Conservation (phyloP, 1,140 invertebrate species). For the Trichonephila clavata region DNA sequence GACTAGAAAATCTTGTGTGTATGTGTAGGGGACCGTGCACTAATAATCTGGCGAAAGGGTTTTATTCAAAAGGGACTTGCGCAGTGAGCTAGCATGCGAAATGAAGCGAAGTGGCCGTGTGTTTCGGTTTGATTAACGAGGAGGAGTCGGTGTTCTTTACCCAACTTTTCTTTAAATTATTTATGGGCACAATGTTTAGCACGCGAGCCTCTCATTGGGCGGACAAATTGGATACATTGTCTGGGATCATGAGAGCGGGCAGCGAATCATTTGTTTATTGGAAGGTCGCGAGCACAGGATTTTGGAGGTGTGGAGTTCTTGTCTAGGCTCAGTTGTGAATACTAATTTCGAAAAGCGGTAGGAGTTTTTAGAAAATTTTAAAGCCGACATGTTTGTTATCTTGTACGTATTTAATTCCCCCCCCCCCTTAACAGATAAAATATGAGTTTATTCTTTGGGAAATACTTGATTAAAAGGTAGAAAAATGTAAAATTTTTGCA, state of each 20-base stretch:
- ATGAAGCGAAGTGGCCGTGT: constrained; percentile 11
- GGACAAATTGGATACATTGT: constrained; percentile 35
- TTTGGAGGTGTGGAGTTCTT: too few species aligned
- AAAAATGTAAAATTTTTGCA: too few species aligned
- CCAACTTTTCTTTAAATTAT: constrained; percentile 39
- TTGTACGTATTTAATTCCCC: too few species aligned
- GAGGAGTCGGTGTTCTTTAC: constrained; percentile 14
- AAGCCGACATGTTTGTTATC: too few species aligned
- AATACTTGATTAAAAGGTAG: too few species aligned
- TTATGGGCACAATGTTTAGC: constrained; percentile 1
- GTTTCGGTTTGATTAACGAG: constrained; percentile 22
- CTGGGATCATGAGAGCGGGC: background rate
- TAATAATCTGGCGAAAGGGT: background rate
- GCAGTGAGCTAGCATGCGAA: background rate
- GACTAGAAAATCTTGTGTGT: background rate
- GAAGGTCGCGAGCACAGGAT: too few species aligned
- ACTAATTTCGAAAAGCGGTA: too few species aligned
- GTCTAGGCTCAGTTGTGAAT: too few species aligned
- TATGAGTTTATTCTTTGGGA: too few species aligned
- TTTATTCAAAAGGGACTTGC: background rate
- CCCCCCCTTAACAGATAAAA: too few species aligned
- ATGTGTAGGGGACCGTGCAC: background rate
- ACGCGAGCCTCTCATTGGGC: constrained; percentile 11
- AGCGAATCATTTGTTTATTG: background rate
- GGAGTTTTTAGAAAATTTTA: too few species aligned